Percentiles rank a stretch among this genome's conserved stretches.
These are phyloP conservation scores for Prionace glauca DNA, from an alignment of 2,797 vertebrate genomes.

Conservation along the genomic window DNA sequence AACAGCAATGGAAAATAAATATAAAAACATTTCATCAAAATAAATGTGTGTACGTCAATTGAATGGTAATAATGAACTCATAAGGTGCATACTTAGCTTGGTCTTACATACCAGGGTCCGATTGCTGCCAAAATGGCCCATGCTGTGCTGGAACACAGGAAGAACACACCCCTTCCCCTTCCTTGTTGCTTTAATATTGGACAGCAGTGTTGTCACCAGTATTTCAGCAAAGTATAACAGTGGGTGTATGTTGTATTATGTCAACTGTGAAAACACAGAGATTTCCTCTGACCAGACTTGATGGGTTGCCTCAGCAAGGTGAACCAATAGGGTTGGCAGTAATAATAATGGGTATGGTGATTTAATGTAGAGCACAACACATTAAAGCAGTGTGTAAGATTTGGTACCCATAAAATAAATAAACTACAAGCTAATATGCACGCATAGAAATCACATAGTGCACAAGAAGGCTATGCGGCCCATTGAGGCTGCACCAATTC, in stretches of 20 bases:
- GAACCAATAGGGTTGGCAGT: not conserved
- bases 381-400: not conserved
- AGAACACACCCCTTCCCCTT: not conserved
- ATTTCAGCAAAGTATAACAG: not conserved
- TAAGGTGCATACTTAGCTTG: not conserved
- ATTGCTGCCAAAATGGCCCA: not conserved
- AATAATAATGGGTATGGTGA: not conserved
- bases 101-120: not conserved
- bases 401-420: not conserved
- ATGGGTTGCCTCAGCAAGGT: not conserved
- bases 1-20: too few relatives aligned
- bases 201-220: not conserved
- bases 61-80: slow-evolving; percentile 10
- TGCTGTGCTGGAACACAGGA: not conserved
- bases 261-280: not conserved
- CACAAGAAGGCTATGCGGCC: too few relatives aligned
- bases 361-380: not conserved
- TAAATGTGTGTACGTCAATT: not conserved
- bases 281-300: not conserved
- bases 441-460: too few relatives aligned
- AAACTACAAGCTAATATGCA: not conserved
- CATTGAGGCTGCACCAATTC: too few relatives aligned
- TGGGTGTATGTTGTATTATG: not conserved
- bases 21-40: slow-evolving; percentile 13
- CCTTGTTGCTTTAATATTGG: not conserved